phyloP scores from a whole-genome alignment of 2,797 vertebrate species.

The Halcyon badia region DNA sequence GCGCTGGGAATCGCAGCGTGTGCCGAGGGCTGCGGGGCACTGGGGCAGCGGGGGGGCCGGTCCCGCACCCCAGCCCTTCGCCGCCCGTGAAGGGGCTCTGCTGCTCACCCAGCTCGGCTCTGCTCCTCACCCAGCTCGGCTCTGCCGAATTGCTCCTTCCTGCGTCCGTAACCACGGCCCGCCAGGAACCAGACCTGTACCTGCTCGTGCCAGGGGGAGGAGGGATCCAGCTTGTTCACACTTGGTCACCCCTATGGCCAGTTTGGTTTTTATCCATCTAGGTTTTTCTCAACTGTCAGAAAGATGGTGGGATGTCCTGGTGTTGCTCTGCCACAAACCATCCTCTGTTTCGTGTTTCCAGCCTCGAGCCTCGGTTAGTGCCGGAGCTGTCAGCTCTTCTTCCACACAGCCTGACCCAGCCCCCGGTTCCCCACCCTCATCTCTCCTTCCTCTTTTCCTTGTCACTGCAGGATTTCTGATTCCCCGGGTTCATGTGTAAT shows the following conservation, averaged over 20 bases:
- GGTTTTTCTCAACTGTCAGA: not conserved
- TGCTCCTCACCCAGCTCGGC: not conserved
- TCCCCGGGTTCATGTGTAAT: not conserved
- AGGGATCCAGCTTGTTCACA: not conserved
- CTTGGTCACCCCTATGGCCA: not conserved
- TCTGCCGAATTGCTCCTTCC: not conserved
- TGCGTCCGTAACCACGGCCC: not conserved
- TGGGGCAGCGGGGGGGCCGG: fast-evolving
- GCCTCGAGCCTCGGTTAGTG: not conserved
- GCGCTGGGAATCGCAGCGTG: not conserved
- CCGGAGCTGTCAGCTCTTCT: not conserved
- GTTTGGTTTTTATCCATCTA: not conserved
- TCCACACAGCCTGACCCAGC: not conserved
- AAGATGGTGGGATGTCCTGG: not conserved
- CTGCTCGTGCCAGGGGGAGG: not conserved
- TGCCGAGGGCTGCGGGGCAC: not conserved
- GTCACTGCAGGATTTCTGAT: not conserved
- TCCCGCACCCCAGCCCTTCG: not conserved
- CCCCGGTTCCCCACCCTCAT: not conserved
- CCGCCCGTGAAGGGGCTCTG: fast-evolving
- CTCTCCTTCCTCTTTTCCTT: not conserved
- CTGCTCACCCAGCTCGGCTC: not conserved
- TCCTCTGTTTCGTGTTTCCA: not conserved
- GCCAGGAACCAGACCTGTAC: not conserved
- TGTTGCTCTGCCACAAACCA: not conserved